Evolutionary conservation across 2,113 vertebrate species (phyloP).

Genomic region (Podocnemis expansa): DNA sequence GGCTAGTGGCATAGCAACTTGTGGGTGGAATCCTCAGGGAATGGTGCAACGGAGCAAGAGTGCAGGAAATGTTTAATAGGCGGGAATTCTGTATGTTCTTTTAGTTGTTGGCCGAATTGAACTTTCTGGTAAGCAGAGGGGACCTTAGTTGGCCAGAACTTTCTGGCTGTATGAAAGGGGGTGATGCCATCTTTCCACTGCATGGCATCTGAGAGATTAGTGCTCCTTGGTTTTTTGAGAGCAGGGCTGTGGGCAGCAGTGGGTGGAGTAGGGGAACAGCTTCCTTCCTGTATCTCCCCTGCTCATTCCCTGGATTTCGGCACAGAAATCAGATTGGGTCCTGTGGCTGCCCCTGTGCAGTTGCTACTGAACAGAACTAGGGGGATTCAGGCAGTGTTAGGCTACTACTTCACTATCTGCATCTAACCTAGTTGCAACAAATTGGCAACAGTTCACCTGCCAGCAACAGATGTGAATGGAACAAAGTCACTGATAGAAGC

Average conservation of each 20-base stretch:
- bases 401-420: too few relatives aligned
- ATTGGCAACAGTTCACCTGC: too few relatives aligned
- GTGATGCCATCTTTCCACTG: not conserved
- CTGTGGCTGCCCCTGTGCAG: not conserved
- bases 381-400: not conserved
- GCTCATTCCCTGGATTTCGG: fast-evolving
- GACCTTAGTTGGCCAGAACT: not conserved
- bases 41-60: not conserved
- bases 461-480: too few relatives aligned
- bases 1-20: not conserved
- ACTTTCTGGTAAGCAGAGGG: not conserved
- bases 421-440: too few relatives aligned
- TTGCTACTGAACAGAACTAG: not conserved
- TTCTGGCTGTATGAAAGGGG: not conserved
- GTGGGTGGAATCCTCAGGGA: not conserved
- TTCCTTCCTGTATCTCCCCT: not conserved
- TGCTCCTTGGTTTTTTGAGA: not conserved
- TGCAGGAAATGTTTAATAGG: not conserved
- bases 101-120: not conserved
- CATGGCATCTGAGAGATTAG: not conserved
- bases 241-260: not conserved
- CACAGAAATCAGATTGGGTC: not conserved
- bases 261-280: not conserved
- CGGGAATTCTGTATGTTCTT: not conserved
- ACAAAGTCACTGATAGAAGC: too few relatives aligned